These are phyloP conservation scores for Neuroterus valhalla DNA, from an alignment of 1,140 invertebrate species.

Conservation along the genomic window DNA sequence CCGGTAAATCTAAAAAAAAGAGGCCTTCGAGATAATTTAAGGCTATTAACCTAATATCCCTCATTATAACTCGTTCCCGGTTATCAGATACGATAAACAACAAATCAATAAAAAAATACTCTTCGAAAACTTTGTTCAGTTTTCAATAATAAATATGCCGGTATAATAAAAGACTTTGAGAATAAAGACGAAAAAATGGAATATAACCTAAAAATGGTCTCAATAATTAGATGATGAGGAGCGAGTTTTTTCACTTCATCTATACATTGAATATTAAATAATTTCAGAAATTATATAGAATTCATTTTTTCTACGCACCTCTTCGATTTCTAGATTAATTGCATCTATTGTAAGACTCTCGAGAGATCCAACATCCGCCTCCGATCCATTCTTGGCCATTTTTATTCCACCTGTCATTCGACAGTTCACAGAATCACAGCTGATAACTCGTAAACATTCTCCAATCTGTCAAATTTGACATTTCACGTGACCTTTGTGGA, in stretches of 20 bases:
- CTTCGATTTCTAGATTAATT: slow-evolving; percentile 80
- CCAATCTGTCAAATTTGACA: not conserved
- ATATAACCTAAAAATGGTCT: not conserved
- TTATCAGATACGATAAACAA: no score
- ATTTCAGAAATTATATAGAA: not conserved
- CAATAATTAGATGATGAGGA: not conserved
- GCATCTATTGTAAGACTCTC: slow-evolving; percentile 78
- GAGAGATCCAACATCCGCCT: slow-evolving; percentile 80
- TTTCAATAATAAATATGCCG: not conserved
- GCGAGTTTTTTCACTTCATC: not conserved
- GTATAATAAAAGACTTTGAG: not conserved
- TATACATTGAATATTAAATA: not conserved
- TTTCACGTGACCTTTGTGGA: slow-evolving; percentile 12
- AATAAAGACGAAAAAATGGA: not conserved
- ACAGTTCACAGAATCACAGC: slow-evolving; percentile 16
- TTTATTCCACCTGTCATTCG: slow-evolving; percentile 54
- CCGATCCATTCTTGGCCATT: slow-evolving; percentile 76
- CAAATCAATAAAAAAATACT: not conserved
- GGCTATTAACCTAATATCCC: no score
- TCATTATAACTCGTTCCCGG: no score
- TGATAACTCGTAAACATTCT: slow-evolving; percentile 15
- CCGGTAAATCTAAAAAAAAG: no score
- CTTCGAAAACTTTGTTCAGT: not conserved
- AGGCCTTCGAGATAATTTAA: no score
- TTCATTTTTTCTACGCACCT: slow-evolving; percentile 72